These are phyloP conservation scores for Tragelaphus imberbis DNA, from an alignment of 2,113 vertebrate species.

Conservation along the genomic window DNA sequence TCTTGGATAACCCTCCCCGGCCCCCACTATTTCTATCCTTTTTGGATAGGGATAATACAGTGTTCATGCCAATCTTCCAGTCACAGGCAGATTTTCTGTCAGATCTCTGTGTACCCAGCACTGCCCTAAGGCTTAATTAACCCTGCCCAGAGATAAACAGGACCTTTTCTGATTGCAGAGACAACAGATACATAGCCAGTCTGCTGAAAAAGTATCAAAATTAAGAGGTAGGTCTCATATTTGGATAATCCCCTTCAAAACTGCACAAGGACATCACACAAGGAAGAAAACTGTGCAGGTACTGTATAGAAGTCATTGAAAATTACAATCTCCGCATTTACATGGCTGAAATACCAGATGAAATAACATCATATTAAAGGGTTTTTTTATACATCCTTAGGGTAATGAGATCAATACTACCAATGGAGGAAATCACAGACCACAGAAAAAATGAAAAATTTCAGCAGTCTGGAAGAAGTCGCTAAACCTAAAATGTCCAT, in stretches of 20 bases:
- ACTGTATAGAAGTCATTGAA: not conserved
- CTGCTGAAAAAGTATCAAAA: not conserved
- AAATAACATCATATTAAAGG: not conserved
- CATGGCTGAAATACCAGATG: not conserved
- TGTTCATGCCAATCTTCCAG: slow-evolving; percentile 53
- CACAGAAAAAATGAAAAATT: not conserved
- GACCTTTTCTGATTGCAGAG: slow-evolving; percentile 52
- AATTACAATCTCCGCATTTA: not conserved
- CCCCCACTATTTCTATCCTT: not conserved
- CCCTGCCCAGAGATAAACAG: slow-evolving; percentile 69
- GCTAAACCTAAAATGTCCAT: not conserved
- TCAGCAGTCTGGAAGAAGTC: not conserved
- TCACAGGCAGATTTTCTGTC: slow-evolving; percentile 51
- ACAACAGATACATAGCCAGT: not conserved
- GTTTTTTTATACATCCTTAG: not conserved
- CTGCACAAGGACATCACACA: not conserved
- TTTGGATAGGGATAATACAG: not conserved
- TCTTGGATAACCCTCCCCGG: not conserved
- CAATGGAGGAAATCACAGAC: not conserved
- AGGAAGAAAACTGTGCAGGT: not conserved
- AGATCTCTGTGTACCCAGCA: slow-evolving; percentile 44
- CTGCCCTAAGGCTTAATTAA: slow-evolving; percentile 76
- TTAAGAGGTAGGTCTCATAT: not conserved
- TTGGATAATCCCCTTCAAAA: not conserved
- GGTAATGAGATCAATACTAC: not conserved